Percentiles rank a stretch among this genome's conserved stretches.
Evolutionary conservation across 1,140 invertebrate species (phyloP).

Genomic region (Conus ventricosus): DNA sequence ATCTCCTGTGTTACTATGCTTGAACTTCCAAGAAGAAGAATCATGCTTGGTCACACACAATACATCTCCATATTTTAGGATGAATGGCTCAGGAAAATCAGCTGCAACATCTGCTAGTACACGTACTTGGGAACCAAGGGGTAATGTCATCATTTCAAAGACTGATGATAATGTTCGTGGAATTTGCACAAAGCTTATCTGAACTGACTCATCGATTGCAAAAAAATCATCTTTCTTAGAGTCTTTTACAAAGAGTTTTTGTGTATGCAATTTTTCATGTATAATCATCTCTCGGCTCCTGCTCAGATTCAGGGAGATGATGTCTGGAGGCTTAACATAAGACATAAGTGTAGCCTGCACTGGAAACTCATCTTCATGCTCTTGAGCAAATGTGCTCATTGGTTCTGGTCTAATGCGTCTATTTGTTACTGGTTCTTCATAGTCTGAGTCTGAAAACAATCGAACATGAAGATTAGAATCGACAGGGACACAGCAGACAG

Average conservation of each 20-base stretch:
- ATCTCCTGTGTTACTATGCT: conserved; percentile 25
- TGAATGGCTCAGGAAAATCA: conserved; percentile 59
- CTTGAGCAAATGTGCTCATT: conserved; percentile 21
- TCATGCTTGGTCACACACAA: conserved; percentile 39
- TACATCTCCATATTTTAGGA: conserved; percentile 53
- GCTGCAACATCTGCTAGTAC: conserved; percentile 56
- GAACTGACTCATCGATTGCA: conserved; percentile 32
- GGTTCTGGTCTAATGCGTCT: conserved; percentile 14
- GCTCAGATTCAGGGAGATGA: conserved; percentile 16
- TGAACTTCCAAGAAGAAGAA: conserved; percentile 29
- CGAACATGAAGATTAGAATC: conserved; percentile 38
- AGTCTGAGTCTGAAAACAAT: conserved; percentile 30
- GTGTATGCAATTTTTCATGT: conserved; percentile 26
- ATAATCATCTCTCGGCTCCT: conserved; percentile 34
- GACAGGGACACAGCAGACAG: conserved; percentile 37
- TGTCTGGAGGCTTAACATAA: conserved; percentile 8
- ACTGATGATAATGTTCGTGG: conserved; percentile 44
- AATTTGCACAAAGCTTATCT: conserved; percentile 44
- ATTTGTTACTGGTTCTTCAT: conserved; percentile 43
- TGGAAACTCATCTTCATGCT: conserved; percentile 39
- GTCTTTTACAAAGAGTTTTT: conserved; percentile 40
- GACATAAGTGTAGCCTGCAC: conserved; percentile 32
- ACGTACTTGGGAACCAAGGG: conserved; percentile 45
- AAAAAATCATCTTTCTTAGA: conserved; percentile 34
- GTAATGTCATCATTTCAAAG: conserved; percentile 43